A percentile compares a stretch with the other conserved stretches of the same genome.
phyloP scores from a whole-genome alignment of 2,888 invertebrate genomes.

The Ectropis crepuscularia region DNA sequence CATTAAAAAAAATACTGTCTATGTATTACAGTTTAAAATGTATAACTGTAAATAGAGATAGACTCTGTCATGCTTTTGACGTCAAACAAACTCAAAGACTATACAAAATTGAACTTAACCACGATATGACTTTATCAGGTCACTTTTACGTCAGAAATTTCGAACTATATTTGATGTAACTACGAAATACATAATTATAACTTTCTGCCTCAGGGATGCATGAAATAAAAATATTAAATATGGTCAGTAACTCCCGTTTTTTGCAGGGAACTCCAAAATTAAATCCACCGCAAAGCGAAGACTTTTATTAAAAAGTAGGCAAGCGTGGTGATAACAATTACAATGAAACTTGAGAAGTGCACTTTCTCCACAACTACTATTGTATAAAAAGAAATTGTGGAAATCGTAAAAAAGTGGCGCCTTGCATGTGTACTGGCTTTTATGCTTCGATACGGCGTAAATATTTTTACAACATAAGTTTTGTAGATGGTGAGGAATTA shows the following conservation, averaged over 20 bases:
- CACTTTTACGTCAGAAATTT: too few relatives aligned
- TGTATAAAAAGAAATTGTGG: conserved; percentile 36
- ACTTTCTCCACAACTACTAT: conserved; percentile 39
- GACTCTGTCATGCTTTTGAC: too few relatives aligned
- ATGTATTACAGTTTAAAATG: too few relatives aligned
- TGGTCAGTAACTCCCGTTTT: background rate
- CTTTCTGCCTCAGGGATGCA: too few relatives aligned
- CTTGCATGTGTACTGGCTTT: conserved; percentile 17
- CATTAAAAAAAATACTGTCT: too few relatives aligned
- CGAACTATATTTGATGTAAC: too few relatives aligned
- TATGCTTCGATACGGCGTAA: conserved; percentile 7
- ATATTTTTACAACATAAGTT: conserved; percentile 11
- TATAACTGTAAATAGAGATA: too few relatives aligned
- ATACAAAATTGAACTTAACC: too few relatives aligned
- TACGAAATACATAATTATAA: too few relatives aligned
- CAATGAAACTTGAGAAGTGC: conserved; percentile 42
- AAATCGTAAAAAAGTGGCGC: conserved; percentile 32
- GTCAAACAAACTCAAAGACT: too few relatives aligned
- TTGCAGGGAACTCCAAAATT: conserved; percentile 16
- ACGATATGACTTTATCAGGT: too few relatives aligned
- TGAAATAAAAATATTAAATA: too few relatives aligned
- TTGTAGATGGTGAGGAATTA: background rate
- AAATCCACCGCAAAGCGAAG: conserved; percentile 28
- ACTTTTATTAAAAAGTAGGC: conserved; percentile 40
- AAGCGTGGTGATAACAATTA: conserved; percentile 37